Percentiles rank a stretch among this genome's conserved stretches.
phyloP scores from a whole-genome alignment of 2,888 invertebrate genomes.

The Sinopyrophorus schimmeli region DNA sequence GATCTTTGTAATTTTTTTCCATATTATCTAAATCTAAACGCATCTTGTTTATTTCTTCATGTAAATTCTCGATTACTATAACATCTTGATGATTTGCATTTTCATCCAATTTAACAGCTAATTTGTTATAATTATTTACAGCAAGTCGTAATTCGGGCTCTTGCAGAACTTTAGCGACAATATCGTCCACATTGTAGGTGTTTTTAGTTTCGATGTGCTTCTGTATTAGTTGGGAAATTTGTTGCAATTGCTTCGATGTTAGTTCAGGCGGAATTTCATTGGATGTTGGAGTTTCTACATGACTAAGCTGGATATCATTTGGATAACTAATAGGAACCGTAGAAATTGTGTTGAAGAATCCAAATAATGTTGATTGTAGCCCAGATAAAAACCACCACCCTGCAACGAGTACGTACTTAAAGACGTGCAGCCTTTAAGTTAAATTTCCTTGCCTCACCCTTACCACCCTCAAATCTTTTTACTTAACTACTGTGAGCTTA shows the following conservation, averaged over 20 bases:
- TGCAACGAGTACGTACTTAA: slow-evolving; percentile 46
- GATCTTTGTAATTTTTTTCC: slow-evolving; percentile 38
- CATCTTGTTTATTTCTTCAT: slow-evolving; percentile 59
- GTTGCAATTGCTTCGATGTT: slow-evolving; percentile 49
- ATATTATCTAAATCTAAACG: slow-evolving; percentile 60
- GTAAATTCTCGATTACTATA: slow-evolving; percentile 38
- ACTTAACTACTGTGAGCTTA: too few relatives aligned
- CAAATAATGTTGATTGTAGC: slow-evolving; percentile 39
- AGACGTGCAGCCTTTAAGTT: slow-evolving; percentile 39
- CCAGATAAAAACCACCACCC: slow-evolving; percentile 50
- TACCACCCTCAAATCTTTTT: slow-evolving; percentile 47
- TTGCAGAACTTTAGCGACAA: slow-evolving; percentile 28
- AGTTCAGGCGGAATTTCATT: slow-evolving; percentile 40
- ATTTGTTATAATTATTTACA: slow-evolving; percentile 36
- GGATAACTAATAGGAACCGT: neutral
- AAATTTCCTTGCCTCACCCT: slow-evolving; percentile 44
- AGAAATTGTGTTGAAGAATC: slow-evolving; percentile 33
- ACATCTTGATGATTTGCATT: slow-evolving; percentile 35
- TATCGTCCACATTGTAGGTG: slow-evolving; percentile 44
- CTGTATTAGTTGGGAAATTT: slow-evolving; percentile 50
- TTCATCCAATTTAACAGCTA: slow-evolving; percentile 15
- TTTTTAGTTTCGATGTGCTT: slow-evolving; percentile 43
- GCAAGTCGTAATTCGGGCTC: slow-evolving; percentile 35
- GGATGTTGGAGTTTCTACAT: slow-evolving; percentile 38
- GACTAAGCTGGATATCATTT: too few relatives aligned